A percentile compares a stretch with the other conserved stretches of the same genome.
Evolutionary conservation across 2,797 vertebrate species (phyloP).

Genomic region (Antrozous pallidus): DNA sequence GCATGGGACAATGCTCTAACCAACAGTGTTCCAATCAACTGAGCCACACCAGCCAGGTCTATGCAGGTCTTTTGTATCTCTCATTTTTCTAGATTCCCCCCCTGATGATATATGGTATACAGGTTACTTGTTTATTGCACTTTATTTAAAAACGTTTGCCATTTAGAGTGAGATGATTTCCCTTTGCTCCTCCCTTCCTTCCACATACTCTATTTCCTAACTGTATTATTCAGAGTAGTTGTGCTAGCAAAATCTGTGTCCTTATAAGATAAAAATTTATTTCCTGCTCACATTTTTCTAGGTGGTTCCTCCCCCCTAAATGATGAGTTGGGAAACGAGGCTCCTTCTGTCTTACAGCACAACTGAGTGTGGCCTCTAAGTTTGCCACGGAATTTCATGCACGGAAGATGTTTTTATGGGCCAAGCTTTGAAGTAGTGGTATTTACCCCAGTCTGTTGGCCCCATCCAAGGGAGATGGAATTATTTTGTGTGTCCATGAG

Average conservation of each 20-base stretch:
- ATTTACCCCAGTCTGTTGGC: neutral
- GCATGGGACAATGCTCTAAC: neutral
- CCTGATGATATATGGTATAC: neutral
- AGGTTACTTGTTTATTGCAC: constrained; percentile 8
- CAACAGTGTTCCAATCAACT: neutral
- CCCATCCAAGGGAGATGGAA: neutral
- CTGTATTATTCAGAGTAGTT: neutral
- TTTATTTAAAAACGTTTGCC: constrained; percentile 22
- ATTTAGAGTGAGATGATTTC: neutral
- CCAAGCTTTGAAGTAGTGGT: neutral
- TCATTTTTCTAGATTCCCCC: neutral
- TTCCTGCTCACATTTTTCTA: neutral
- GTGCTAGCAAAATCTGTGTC: neutral
- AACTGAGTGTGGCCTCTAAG: neutral
- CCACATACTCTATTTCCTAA: neutral
- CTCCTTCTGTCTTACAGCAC: neutral
- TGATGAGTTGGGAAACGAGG: neutral
- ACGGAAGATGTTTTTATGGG: neutral
- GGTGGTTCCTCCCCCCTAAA: neutral
- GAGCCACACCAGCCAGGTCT: neutral
- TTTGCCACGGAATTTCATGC: neutral
- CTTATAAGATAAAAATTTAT: neutral
- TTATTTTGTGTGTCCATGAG: neutral
- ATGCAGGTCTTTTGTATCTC: neutral
- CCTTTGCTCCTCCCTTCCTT: too few species aligned